phyloP scores from a whole-genome alignment of 64 coral and sea anemone genomes.

The Trachythela sp. region DNA sequence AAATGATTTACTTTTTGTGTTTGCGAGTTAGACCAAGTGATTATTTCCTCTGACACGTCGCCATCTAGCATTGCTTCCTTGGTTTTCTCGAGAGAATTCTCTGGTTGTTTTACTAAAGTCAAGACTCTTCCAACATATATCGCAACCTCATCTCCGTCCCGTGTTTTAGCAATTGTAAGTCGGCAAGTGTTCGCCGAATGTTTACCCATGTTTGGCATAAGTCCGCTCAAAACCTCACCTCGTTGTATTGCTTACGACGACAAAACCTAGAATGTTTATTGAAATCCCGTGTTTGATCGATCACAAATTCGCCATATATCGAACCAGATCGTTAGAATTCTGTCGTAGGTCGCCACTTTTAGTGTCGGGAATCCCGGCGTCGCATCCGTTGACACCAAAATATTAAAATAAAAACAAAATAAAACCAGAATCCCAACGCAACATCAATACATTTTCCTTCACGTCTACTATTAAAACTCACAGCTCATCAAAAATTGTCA shows the following conservation, averaged over 20 bases:
- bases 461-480: too few relatives aligned
- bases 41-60: constrained; percentile 35
- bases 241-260: too few relatives aligned
- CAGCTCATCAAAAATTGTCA: background rate
- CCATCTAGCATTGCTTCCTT: constrained; percentile 49
- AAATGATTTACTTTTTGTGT: constrained; percentile 11
- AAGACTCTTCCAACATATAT: constrained; percentile 19
- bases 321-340: too few relatives aligned
- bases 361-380: too few relatives aligned
- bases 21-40: background rate
- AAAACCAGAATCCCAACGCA: background rate
- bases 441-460: too few relatives aligned
- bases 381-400: background rate
- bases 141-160: constrained; percentile 28
- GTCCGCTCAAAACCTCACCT: too few relatives aligned
- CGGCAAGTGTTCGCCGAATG: too few relatives aligned
- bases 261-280: too few relatives aligned
- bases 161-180: background rate
- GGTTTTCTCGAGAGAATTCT: background rate
- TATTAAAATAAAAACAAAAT: background rate
- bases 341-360: too few relatives aligned
- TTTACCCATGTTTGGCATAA: too few relatives aligned
- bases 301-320: too few relatives aligned
- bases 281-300: too few relatives aligned
- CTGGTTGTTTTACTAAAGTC: background rate